Evolutionary conservation across 2,888 invertebrate genomes (phyloP).

Genomic region (Apocheima hispidaria): DNA sequence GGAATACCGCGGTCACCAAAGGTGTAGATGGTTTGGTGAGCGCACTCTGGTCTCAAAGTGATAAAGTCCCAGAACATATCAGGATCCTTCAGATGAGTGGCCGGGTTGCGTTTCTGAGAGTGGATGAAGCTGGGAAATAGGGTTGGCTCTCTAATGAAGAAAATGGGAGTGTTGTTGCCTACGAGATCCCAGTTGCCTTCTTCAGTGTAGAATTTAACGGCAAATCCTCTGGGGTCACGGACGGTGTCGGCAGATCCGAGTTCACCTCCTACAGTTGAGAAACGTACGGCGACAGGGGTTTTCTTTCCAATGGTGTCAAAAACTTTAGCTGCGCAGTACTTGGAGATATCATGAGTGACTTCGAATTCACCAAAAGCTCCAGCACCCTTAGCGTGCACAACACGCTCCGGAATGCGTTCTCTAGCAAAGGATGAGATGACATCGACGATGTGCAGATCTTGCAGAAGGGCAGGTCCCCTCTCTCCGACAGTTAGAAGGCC

Average conservation of each 20-base stretch:
- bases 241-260: slow-evolving; percentile 96
- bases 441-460: slow-evolving; percentile 93
- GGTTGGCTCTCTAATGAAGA: slow-evolving; percentile 96
- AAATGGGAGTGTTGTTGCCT: slow-evolving; percentile 97
- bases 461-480: slow-evolving; percentile 93
- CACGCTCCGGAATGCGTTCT: slow-evolving; percentile 98
- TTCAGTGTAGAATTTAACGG: slow-evolving; percentile 97
- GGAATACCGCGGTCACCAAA: slow-evolving; percentile 98
- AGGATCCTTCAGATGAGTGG: slow-evolving; percentile 94
- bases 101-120: slow-evolving; percentile 98
- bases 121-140: slow-evolving; percentile 98
- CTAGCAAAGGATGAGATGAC: slow-evolving; percentile 94
- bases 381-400: slow-evolving; percentile 98
- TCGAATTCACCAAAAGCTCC: slow-evolving; percentile 96
- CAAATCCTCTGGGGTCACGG: slow-evolving; percentile 96
- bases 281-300: slow-evolving; percentile 92
- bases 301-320: slow-evolving; percentile 92
- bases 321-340: slow-evolving; percentile 92
- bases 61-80: slow-evolving; percentile 99
- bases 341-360: slow-evolving; percentile 94
- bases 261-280: slow-evolving; percentile 96
- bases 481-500: slow-evolving; percentile 94
- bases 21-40: slow-evolving; percentile 93
- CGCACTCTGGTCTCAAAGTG: slow-evolving; percentile 93
- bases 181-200: slow-evolving; percentile 98